Percentiles rank a stretch among this genome's conserved stretches.
Conservation (phyloP, 2,888 invertebrate genomes). For the Onchidella celtica region DNA sequence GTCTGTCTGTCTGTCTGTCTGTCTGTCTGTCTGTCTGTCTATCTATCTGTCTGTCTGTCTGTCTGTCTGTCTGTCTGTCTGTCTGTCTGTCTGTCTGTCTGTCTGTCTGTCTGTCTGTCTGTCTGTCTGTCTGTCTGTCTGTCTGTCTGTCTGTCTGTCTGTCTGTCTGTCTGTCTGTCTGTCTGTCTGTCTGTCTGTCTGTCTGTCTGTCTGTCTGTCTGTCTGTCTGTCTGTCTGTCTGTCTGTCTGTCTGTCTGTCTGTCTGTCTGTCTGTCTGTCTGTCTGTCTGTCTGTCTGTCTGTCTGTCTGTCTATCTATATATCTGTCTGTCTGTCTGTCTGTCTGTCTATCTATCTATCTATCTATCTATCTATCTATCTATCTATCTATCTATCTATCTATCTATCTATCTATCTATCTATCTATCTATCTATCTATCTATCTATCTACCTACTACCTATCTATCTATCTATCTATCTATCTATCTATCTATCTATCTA, state of each 20-base stretch:
- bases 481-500: too few relatives aligned
- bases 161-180: neutral
- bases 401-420: neutral
- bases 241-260: neutral
- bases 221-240: neutral
- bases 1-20: too few relatives aligned
- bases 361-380: neutral
- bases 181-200: neutral
- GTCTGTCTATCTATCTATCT: neutral
- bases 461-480: too few relatives aligned
- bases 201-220: neutral
- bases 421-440: too few relatives aligned
- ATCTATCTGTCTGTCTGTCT: too few relatives aligned
- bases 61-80: too few relatives aligned
- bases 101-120: too few relatives aligned
- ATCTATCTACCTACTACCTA: too few relatives aligned
- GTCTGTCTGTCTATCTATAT: slow-evolving; percentile 18
- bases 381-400: neutral
- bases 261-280: slow-evolving; percentile 18
- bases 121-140: too few relatives aligned
- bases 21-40: too few relatives aligned
- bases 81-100: too few relatives aligned
- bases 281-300: slow-evolving; percentile 35
- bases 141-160: neutral
- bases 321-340: neutral